A percentile compares a stretch with the other conserved stretches of the same genome.
Conservation (phyloP, 2,113 vertebrate genomes). For the Solea solea region DNA sequence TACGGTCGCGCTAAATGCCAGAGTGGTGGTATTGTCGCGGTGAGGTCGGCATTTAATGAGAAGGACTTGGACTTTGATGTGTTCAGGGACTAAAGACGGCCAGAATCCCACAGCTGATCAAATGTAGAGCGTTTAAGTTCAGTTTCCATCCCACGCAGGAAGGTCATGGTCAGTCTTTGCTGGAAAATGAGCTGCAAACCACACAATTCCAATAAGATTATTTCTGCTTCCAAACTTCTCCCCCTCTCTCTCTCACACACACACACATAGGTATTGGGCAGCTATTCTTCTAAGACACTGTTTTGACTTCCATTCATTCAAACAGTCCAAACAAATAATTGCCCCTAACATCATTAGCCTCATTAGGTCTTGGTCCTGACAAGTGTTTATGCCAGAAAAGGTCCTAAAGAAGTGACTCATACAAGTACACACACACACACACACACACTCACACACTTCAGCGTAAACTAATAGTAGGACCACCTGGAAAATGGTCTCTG, state of each 20-base stretch:
- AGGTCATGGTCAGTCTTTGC: background rate
- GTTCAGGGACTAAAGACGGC: background rate
- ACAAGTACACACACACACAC: background rate
- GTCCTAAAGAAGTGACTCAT: too few species aligned
- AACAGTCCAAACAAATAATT: too few species aligned
- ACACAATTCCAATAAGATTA: constrained; percentile 11
- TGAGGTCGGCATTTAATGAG: too few species aligned
- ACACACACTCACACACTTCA: background rate
- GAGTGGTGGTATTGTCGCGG: too few species aligned
- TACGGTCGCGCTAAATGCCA: too few species aligned
- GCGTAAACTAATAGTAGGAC: background rate
- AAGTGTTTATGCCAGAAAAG: too few species aligned
- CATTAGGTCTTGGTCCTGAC: too few species aligned
- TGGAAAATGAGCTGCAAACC: background rate
- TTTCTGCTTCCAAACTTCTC: background rate
- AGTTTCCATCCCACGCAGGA: too few species aligned
- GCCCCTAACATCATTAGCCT: too few species aligned
- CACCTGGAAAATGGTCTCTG: constrained; percentile 2
- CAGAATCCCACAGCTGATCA: too few species aligned
- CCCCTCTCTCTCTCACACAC: background rate
- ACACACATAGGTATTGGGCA: background rate
- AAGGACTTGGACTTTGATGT: background rate
- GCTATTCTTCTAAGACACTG: too few species aligned
- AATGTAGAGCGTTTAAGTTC: background rate
- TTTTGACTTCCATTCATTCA: too few species aligned